Evolutionary conservation across 1,140 invertebrate genomes (phyloP).

Genomic region (Drosophila neocordata): DNA sequence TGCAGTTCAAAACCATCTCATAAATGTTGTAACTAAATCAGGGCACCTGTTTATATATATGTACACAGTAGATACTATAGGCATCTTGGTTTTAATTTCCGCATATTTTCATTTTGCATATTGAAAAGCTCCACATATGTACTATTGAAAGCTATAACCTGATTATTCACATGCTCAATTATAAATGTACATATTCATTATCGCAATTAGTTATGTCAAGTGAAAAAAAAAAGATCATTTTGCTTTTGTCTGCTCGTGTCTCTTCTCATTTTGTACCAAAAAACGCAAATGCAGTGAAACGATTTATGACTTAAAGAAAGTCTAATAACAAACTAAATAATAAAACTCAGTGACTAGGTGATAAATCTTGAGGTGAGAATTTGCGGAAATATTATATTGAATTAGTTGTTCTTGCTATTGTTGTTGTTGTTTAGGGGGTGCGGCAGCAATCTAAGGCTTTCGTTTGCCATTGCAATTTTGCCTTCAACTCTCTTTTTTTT

Average conservation of each 20-base stretch:
- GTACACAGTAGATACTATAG: neutral
- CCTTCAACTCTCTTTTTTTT: conserved; percentile 4
- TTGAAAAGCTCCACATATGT: conserved; percentile 35
- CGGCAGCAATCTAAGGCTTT: conserved; percentile 4
- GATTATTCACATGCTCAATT: conserved; percentile 34
- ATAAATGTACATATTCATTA: conserved; percentile 46
- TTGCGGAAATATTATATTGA: conserved; percentile 57
- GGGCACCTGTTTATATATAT: neutral
- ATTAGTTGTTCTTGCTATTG: neutral
- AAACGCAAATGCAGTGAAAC: conserved; percentile 30
- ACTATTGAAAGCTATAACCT: neutral
- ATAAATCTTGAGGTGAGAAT: conserved; percentile 61
- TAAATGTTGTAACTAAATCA: neutral
- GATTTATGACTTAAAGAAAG: conserved; percentile 6
- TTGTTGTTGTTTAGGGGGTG: conserved; percentile 17
- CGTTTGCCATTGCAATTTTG: conserved; percentile 3
- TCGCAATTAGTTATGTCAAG: conserved; percentile 37
- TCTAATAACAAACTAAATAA: neutral
- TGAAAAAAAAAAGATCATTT: conserved; percentile 43
- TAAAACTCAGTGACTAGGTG: neutral
- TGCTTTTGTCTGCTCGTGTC: conserved; percentile 34
- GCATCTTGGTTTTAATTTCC: conserved; percentile 26
- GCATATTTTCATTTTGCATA: conserved; percentile 32
- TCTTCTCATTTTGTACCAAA: conserved; percentile 35
- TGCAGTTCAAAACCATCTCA: neutral